A percentile compares a stretch with the other conserved stretches of the same genome.
phyloP scores from a whole-genome alignment of 2,113 vertebrate species.

The Corvus moneduloides region DNA sequence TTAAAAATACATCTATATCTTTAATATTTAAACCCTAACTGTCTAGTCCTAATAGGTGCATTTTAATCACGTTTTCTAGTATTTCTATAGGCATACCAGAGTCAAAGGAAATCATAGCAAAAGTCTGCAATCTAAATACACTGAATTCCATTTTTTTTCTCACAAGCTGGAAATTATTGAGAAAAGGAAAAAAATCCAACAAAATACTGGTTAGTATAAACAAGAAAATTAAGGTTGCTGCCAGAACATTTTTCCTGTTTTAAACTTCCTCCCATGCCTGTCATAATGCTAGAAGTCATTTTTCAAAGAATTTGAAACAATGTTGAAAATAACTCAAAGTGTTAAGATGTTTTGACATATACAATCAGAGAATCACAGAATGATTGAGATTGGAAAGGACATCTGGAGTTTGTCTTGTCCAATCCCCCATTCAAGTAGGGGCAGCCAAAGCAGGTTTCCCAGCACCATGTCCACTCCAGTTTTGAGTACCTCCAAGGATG shows the following conservation, averaged over 20 bases:
- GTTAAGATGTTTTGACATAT: neutral
- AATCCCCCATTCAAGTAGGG: neutral
- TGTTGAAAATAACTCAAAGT: neutral
- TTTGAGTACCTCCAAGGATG: neutral
- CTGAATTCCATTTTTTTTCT: neutral
- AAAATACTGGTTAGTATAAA: neutral
- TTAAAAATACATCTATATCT: neutral
- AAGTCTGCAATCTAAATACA: neutral
- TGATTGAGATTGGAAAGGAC: neutral
- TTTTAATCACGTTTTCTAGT: neutral
- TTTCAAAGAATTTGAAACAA: neutral
- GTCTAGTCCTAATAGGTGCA: neutral
- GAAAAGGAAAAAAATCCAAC: neutral
- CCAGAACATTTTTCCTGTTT: neutral
- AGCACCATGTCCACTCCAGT: neutral
- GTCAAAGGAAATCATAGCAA: neutral
- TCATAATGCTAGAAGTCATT: neutral
- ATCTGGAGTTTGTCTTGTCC: neutral
- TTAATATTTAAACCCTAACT: neutral
- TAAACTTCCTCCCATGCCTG: neutral
- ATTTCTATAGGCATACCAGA: neutral
- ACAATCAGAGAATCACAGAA: neutral
- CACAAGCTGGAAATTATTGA: neutral
- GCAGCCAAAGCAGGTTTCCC: neutral
- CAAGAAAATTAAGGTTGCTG: neutral